These are phyloP conservation scores for Plusia festucae DNA, from an alignment of 2,888 invertebrate species.

Conservation along the genomic window DNA sequence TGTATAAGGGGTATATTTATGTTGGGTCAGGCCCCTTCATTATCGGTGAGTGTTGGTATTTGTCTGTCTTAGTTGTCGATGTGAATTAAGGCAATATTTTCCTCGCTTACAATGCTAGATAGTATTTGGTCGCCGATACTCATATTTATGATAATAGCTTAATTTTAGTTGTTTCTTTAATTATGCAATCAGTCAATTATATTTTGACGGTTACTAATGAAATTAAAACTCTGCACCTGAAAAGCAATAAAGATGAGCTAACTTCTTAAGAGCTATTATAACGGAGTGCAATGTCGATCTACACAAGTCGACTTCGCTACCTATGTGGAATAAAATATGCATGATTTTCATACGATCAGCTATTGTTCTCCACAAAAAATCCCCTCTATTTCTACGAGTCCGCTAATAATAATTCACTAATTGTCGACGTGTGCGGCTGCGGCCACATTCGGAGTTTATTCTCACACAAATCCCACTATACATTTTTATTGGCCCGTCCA, in stretches of 20 bases:
- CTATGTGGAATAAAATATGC: background rate
- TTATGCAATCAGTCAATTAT: too few relatives aligned
- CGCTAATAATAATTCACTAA: constrained; percentile 77
- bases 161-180: too few relatives aligned
- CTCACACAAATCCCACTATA: constrained; percentile 85
- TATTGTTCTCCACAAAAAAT: constrained; percentile 5
- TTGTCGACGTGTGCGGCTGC: constrained; percentile 72
- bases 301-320: too few relatives aligned
- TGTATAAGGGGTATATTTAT: constrained; percentile 46
- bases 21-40: constrained; percentile 9
- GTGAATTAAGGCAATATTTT: background rate
- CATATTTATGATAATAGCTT: too few relatives aligned
- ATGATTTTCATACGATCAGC: background rate
- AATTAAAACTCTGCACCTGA: too few relatives aligned
- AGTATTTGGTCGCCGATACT: too few relatives aligned
- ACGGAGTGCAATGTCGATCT: too few relatives aligned
- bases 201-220: too few relatives aligned
- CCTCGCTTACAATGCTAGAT: too few relatives aligned
- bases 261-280: too few relatives aligned
- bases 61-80: background rate
- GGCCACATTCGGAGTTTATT: constrained; percentile 70
- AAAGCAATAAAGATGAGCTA: too few relatives aligned
- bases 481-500: constrained; percentile 87
- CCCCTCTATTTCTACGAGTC: background rate
- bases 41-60: constrained; percentile 8